Base-by-base conservation (phyloP, 1,140 invertebrate species). In the Drosophila nigromelanica region DNA sequence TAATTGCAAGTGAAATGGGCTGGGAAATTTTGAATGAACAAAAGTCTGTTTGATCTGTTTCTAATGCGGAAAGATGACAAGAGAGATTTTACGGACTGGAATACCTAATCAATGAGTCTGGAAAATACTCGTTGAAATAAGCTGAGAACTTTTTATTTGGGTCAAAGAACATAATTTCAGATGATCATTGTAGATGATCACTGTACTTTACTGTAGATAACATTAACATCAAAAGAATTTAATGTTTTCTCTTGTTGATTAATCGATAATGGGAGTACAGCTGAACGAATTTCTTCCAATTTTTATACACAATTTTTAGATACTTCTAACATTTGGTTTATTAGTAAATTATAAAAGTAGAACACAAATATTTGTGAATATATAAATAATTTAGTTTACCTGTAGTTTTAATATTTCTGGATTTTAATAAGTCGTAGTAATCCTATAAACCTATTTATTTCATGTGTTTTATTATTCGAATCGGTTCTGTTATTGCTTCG, bases 31-130 rank as follows among this genome's bases (percentile, higher is more conserved):
- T 14, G 56, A n/a, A 21, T 59, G 45, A 30, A 50, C 10, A 2
- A 27, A 56, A 48, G 39, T 33, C 54, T 56, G 7, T 68, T 60
- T 68, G 24, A 64, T 64, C 61, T 55, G 50, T 7, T 54, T n/a
- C 14, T 18, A 60, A 43, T 52, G 69, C 60, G 61, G 52, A 56
- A 66, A 72, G 69, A 72, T 72, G 69, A 72, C 14, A 40, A 6
- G 45, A 43, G 18, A 43, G 69, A 59, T 59, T 35, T 11, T 40
- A 45, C 58, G 45, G 62, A 66, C 18, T 12, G 11, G 7, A 55
- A 40, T 40, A 10, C 3, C 21, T 39, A 39, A 55, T 12, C 37
- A 37, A 27, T 55, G 27, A 33, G 24, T 10, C 14, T 55, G 21
- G n/a, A 39, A 52, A 51, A 33, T 5, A 18, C 30, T 33, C 14